Evolutionary conservation across 2,888 invertebrate genomes (phyloP), one percentile per base, ranked within the genome.

Genomic region (Plutella xylostella): DNA sequence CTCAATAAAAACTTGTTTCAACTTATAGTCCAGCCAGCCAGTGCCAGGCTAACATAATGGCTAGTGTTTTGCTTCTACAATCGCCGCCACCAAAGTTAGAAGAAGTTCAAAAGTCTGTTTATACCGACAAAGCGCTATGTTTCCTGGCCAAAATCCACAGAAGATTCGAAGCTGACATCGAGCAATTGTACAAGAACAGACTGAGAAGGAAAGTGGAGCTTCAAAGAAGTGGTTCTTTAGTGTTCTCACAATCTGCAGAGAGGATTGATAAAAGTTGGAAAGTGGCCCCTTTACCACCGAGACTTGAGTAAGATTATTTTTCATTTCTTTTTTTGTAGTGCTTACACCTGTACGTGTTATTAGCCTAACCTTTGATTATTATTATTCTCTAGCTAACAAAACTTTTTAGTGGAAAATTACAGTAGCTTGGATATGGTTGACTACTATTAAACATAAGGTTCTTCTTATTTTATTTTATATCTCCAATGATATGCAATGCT

Each of bases 111-210:
- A 75, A 73, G 49, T 66, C 66, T 43, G 67, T 90, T 47, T 87
- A 90, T 56, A 85, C 83, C 44, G 68, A 77, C 22, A 84, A 74
- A n/a, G 87, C 88, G 30, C 61, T 86, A 33, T 66, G 85, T 37
- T 89, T 90, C 65, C 54, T 90, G 45, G 65, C 65, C 4, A 77
- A 85, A 47, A 68, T 90, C 15, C 77, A 85, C 42, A 59, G 62
- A 21, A 57, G 77, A 48, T 88, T 88, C 63, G 79, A 87, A 57
- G 51, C 58, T 41, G 65, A 79, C 60, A 74, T 87, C 28, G 80
- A 85, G 21, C 51, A 72, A 51, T 65, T 88, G 33, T 85, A 72
- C 52, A 74, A 64, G 48, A 63, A 72, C 40, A 70, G 87, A 46
- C 55, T 72, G 22, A 61, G 60, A 42, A 72, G 72, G 43, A 71